Evolutionary conservation across 2,113 vertebrate genomes (phyloP).

Genomic region (Arizona elegans): DNA sequence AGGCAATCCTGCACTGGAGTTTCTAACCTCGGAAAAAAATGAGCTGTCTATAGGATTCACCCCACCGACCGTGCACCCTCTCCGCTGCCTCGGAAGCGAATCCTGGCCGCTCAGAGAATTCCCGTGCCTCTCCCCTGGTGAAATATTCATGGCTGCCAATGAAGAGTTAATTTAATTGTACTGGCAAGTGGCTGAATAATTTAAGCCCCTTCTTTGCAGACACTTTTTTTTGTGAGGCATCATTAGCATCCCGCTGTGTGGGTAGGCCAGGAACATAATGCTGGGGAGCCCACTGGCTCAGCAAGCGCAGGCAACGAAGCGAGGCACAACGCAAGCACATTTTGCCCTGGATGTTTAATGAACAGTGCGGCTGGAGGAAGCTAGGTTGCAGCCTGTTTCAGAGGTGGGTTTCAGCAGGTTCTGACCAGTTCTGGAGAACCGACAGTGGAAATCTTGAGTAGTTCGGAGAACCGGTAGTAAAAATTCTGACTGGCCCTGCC

Average conservation of each 20-base stretch:
- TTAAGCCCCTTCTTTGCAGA: constrained; percentile 21
- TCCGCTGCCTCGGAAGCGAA: neutral
- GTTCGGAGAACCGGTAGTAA: no score
- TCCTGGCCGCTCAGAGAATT: neutral
- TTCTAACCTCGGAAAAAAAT: neutral
- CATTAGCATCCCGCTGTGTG: constrained; percentile 25
- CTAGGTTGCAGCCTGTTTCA: neutral
- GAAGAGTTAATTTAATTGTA: constrained; percentile 63
- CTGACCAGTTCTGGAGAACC: no score
- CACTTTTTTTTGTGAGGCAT: constrained; percentile 39
- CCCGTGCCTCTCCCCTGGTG: neutral
- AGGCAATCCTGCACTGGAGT: neutral
- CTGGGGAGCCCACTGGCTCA: neutral
- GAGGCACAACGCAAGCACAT: neutral
- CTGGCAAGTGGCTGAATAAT: constrained; percentile 65
- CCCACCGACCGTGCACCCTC: no score
- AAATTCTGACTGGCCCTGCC: no score
- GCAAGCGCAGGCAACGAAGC: neutral
- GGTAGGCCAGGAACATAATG: neutral
- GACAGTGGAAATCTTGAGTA: no score
- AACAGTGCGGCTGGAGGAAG: neutral
- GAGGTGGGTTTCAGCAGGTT: no score
- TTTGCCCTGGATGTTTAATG: neutral
- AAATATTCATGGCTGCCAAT: constrained; percentile 52
- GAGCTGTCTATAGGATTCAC: neutral